Conservation (phyloP, 2,888 invertebrate genomes). For the Drosophila subquinaria region DNA sequence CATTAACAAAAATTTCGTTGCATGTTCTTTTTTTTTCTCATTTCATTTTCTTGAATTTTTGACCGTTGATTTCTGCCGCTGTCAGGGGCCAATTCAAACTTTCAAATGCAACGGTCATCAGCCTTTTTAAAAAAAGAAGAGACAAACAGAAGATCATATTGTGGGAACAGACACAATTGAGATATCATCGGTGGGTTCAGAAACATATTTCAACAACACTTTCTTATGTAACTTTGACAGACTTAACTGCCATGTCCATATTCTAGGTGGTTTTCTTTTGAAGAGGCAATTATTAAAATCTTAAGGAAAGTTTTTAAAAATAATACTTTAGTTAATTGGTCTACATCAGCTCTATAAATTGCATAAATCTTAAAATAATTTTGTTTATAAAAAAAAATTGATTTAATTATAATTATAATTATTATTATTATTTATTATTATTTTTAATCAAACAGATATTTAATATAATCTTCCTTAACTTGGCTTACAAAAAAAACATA, state of each 20-base stretch:
- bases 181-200: slow-evolving; percentile 18
- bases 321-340: not conserved
- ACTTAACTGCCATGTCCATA: not conserved
- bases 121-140: slow-evolving; percentile 5
- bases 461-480: too few species aligned
- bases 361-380: too few species aligned
- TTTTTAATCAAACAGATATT: too few species aligned
- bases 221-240: not conserved
- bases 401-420: too few species aligned
- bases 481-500: too few species aligned
- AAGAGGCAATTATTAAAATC: not conserved
- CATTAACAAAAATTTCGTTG: slow-evolving; percentile 64
- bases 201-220: not conserved
- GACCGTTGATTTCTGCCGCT: slow-evolving; percentile 55
- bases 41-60: slow-evolving; percentile 7
- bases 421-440: too few species aligned
- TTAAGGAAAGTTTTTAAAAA: not conserved
- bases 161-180: slow-evolving; percentile 23
- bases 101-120: slow-evolving; percentile 52
- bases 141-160: not conserved
- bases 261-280: not conserved
- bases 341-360: too few species aligned
- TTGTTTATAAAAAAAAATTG: too few species aligned
- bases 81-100: slow-evolving; percentile 48
- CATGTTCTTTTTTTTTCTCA: slow-evolving; percentile 22